phyloP scores from a whole-genome alignment of 2,113 vertebrate species.

The Heptranchias perlo region DNA sequence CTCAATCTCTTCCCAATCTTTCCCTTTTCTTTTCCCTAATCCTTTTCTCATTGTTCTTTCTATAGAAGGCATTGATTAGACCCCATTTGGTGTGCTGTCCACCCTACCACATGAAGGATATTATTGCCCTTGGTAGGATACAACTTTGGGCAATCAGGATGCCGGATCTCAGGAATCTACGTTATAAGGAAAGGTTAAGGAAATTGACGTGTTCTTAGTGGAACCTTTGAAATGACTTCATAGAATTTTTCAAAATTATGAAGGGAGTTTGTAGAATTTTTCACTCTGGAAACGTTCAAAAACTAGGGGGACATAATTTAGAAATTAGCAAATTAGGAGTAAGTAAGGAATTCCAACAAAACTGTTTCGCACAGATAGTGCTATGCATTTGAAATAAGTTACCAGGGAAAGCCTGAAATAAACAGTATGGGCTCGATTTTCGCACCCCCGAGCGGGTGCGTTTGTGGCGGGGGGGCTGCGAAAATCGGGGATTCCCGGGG shows the following conservation, averaged over 20 bases:
- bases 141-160: not conserved
- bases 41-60: not conserved
- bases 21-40: not conserved
- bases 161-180: not conserved
- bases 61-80: not conserved
- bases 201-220: not conserved
- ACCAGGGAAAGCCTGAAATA: too few relatives aligned
- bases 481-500: too few relatives aligned
- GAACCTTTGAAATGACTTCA: not conserved
- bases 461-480: too few relatives aligned
- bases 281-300: not conserved
- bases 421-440: too few relatives aligned
- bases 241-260: not conserved
- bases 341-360: not conserved
- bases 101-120: not conserved
- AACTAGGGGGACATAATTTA: not conserved
- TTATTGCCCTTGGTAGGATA: not conserved
- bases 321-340: not conserved
- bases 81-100: not conserved
- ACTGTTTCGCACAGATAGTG: not conserved
- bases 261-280: not conserved
- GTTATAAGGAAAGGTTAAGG: not conserved
- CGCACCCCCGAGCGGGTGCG: too few relatives aligned
- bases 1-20: not conserved
- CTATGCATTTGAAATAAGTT: not conserved